Evolutionary conservation across 1,140 invertebrate species (phyloP).

Genomic region (Temnothorax nylanderi): DNA sequence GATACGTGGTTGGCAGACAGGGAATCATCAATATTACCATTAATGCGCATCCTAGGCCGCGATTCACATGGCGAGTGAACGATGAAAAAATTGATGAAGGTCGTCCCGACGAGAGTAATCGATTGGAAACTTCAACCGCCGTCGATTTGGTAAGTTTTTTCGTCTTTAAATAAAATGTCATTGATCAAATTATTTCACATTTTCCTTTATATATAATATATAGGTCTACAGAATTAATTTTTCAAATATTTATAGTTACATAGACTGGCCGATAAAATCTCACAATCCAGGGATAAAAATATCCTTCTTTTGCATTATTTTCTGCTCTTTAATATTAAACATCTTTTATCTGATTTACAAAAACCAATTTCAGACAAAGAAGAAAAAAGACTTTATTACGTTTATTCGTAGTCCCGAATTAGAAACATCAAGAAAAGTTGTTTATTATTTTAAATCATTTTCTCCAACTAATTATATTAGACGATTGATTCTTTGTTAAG

Average conservation of each 20-base stretch:
- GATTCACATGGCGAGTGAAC: constrained; percentile 88
- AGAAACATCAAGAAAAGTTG: neutral
- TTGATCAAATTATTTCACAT: too few species aligned
- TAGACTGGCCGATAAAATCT: neutral
- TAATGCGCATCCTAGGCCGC: constrained; percentile 89
- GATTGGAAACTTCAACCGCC: constrained; percentile 85
- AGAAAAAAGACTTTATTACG: neutral
- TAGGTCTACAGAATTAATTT: neutral
- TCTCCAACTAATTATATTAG: neutral
- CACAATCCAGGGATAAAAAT: neutral
- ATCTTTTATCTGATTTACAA: neutral
- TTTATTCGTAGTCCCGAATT: neutral
- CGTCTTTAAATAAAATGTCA: neutral
- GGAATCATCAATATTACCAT: constrained; percentile 90
- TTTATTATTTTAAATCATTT: neutral
- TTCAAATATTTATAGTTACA: neutral
- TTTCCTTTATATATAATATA: neutral
- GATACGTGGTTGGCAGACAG: constrained; percentile 89
- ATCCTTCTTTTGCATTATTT: too few species aligned
- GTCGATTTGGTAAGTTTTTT: constrained; percentile 85
- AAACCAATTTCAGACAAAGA: neutral
- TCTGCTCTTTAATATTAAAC: neutral
- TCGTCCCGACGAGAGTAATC: constrained; percentile 83
- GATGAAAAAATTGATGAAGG: constrained; percentile 87
- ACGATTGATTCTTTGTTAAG: neutral